These are phyloP conservation scores for Nyctibius grandis DNA, from an alignment of 2,797 vertebrate species.

Conservation along the genomic window DNA sequence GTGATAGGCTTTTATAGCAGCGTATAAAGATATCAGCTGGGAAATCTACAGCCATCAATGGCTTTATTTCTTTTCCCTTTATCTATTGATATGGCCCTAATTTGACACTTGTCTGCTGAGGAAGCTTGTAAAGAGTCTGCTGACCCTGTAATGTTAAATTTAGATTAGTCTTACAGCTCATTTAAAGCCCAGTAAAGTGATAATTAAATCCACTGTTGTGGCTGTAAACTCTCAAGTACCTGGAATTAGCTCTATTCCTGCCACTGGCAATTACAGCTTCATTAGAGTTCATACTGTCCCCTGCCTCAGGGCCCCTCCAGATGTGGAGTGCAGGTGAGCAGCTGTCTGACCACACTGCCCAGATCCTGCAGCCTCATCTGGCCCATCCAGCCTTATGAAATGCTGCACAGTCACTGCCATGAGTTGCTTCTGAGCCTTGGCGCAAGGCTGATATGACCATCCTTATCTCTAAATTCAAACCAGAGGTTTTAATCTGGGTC, in stretches of 20 bases:
- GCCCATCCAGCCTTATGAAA: not conserved
- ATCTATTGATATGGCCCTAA: conserved; percentile 69
- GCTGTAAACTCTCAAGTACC: conserved; percentile 45
- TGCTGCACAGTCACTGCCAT: not conserved
- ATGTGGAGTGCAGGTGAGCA: not conserved
- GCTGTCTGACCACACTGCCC: fast-evolving
- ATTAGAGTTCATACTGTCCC: not conserved
- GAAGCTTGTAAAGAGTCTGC: conserved; percentile 62
- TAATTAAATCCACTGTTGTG: conserved; percentile 67
- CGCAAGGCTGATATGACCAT: not conserved
- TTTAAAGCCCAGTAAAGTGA: conserved; percentile 59
- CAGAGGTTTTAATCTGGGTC: not conserved
- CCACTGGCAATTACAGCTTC: not conserved
- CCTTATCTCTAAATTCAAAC: not conserved
- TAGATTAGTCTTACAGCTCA: conserved; percentile 62
- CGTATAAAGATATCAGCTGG: conserved; percentile 68
- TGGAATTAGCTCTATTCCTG: conserved; percentile 26
- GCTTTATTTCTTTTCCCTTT: conserved; percentile 63
- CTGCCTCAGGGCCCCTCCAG: fast-evolving
- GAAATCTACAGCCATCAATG: conserved; percentile 52
- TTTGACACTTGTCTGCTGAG: conserved; percentile 67
- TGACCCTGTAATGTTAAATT: conserved; percentile 63
- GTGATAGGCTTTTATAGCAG: conserved; percentile 73
- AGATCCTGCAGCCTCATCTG: not conserved
- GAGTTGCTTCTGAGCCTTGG: not conserved